A percentile compares a stretch with the other conserved stretches of the same genome.
phyloP scores from a whole-genome alignment of 2,113 vertebrate genomes.

The Lates calcarifer region DNA sequence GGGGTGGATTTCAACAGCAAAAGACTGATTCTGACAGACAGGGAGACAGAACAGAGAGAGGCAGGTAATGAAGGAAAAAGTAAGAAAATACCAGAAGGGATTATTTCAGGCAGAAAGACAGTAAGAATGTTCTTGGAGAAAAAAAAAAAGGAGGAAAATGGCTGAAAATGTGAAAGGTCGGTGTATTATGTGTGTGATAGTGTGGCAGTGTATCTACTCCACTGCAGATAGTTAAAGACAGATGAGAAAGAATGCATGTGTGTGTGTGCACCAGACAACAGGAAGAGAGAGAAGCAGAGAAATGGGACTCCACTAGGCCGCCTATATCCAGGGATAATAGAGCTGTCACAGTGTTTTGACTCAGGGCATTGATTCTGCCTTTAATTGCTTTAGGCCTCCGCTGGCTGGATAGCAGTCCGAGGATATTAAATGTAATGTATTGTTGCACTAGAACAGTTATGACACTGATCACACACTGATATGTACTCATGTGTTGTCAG shows the following conservation, averaged over 20 bases:
- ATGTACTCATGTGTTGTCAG: conserved; percentile 76
- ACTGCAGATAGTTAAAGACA: conserved; percentile 53
- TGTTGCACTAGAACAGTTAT: conserved; percentile 74
- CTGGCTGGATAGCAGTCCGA: conserved; percentile 67
- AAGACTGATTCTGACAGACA: conserved; percentile 58
- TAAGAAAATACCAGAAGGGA: conserved; percentile 34
- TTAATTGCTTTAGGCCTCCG: conserved; percentile 80
- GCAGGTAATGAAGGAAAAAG: conserved; percentile 44
- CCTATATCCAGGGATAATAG: conserved; percentile 79
- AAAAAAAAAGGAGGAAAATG: conserved; percentile 14
- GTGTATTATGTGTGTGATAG: conserved; percentile 36
- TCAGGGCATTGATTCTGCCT: conserved; percentile 80
- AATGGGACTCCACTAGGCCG: conserved; percentile 52
- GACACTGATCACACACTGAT: conserved; percentile 81
- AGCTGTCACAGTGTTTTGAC: conserved; percentile 83
- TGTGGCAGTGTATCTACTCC: conserved; percentile 35
- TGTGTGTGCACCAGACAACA: conserved; percentile 14
- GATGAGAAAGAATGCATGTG: conserved; percentile 37
- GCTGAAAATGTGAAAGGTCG: conserved; percentile 39
- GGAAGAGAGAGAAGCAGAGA: conserved; percentile 37
- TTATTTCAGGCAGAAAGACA: conserved; percentile 44
- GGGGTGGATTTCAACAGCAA: conserved; percentile 26
- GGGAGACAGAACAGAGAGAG: conserved; percentile 33
- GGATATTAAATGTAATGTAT: conserved; percentile 79
- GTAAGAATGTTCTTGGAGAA: conserved; percentile 1